Evolutionary conservation across 2,113 vertebrate genomes (phyloP).

Genomic region (Lepus europaeus): DNA sequence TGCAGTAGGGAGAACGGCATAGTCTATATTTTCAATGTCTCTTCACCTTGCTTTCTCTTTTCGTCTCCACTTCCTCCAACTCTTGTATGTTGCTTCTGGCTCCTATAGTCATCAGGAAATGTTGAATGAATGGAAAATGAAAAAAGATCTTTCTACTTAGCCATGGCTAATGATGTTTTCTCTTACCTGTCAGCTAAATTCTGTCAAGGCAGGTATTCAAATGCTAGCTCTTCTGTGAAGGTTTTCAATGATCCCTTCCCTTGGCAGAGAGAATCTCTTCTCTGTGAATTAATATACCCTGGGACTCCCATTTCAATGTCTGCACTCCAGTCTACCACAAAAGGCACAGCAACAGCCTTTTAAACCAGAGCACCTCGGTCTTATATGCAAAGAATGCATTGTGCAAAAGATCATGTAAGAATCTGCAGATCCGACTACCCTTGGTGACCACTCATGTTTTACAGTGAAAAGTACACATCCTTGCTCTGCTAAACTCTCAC

Average conservation of each 20-base stretch:
- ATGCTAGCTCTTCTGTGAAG: not conserved
- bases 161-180: not conserved
- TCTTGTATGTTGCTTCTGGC: not conserved
- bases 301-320: not conserved
- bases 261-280: not conserved
- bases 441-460: not conserved
- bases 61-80: not conserved
- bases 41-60: not conserved
- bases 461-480: not conserved
- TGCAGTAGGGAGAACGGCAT: not conserved
- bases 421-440: not conserved
- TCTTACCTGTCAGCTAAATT: not conserved
- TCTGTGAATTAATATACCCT: not conserved
- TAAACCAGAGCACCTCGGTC: not conserved
- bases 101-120: conserved; percentile 1
- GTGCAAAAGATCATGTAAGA: not conserved
- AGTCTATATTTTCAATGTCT: not conserved
- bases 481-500: not conserved
- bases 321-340: not conserved
- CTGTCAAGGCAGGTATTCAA: not conserved
- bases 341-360: not conserved
- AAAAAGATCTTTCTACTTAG: not conserved
- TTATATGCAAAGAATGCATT: not conserved
- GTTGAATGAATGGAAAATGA: not conserved
- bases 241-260: not conserved